Percentiles rank a stretch among this genome's conserved stretches.
phyloP scores from a whole-genome alignment of 2,797 vertebrate species.

The Adrianichthys oophorus region DNA sequence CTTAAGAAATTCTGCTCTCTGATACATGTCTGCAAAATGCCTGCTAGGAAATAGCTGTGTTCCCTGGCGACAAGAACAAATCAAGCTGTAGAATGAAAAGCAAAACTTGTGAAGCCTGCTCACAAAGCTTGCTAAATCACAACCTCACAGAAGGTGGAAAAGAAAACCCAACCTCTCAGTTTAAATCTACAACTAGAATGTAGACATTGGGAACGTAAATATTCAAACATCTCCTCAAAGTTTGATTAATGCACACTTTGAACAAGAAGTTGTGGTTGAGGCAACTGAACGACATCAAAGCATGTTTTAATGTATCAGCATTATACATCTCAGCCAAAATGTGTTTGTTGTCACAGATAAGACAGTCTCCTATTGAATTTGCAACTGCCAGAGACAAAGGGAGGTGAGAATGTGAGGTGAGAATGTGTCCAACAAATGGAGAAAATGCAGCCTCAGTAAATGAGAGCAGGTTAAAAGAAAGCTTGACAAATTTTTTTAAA shows the following conservation, averaged over 20 bases:
- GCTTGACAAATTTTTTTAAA: no score
- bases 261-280: constrained; percentile 39
- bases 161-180: constrained; percentile 7
- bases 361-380: neutral
- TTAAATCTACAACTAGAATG: constrained; percentile 20
- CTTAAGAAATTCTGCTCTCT: constrained; percentile 33
- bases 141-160: constrained; percentile 16
- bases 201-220: constrained; percentile 39
- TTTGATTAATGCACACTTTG: constrained; percentile 43
- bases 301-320: constrained; percentile 14
- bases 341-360: constrained; percentile 12
- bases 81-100: constrained; percentile 24
- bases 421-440: no score
- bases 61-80: constrained; percentile 52
- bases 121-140: constrained; percentile 37
- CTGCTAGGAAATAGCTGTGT: constrained; percentile 30
- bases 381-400: no score
- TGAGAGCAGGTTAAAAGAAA: no score
- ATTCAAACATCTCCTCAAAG: constrained; percentile 53
- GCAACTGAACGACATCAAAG: constrained; percentile 54
- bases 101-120: constrained; percentile 34
- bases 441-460: no score
- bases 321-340: constrained; percentile 34
- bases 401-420: no score
- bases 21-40: constrained; percentile 21